Base-by-base conservation (phyloP, 2,888 invertebrate species). In the Lasioglossum villosulum region DNA sequence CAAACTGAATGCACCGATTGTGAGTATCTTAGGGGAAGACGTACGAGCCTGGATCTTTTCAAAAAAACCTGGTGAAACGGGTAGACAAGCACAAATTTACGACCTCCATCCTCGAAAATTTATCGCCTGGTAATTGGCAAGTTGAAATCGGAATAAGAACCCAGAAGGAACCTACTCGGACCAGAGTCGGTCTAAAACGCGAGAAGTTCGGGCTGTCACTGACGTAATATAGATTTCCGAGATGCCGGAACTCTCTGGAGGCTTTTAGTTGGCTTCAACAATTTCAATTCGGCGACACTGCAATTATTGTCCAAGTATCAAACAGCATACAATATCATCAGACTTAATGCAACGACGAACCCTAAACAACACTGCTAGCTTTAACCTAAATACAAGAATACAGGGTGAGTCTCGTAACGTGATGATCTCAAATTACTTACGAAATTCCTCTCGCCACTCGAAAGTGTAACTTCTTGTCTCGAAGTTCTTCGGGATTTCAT, bases 121-220 rank as follows among this genome's bases (percentile, higher is more conserved):
- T 88, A 90, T 88, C 82, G 84, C 16, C 80, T 48, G 80, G 86
- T 88, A 90, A 90, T 90, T 90, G 90, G 79, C 37, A 66, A 71
- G 39, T 42, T 70, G 84, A 75, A 80, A 88, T 80, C 75, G 82
- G 77, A 68, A 83, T 52, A 52, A 76, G 42, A 37, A 66, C 27
- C 27, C 48, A 23, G 19, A 42, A 63, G 37, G 37, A 66, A 66
- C 34, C 16, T 19, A 34, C 34, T 16, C 34, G 66, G 1, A 19
- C 16, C 19, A 1, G 66, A 19, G 30, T 19, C 30, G 30, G 30
- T 19, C 34, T 0, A 0, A 66, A 66, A 66, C 19, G 19, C 66
- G 66, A 66, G 66, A 66, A 30, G 34, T 66, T 66, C 30, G 27
- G 27, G 19, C 34, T 66, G 63, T 66, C 66, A 1, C 66, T 19